phyloP scores from a whole-genome alignment of 2,888 invertebrate species.

The Caenorhabditis japonica region DNA sequence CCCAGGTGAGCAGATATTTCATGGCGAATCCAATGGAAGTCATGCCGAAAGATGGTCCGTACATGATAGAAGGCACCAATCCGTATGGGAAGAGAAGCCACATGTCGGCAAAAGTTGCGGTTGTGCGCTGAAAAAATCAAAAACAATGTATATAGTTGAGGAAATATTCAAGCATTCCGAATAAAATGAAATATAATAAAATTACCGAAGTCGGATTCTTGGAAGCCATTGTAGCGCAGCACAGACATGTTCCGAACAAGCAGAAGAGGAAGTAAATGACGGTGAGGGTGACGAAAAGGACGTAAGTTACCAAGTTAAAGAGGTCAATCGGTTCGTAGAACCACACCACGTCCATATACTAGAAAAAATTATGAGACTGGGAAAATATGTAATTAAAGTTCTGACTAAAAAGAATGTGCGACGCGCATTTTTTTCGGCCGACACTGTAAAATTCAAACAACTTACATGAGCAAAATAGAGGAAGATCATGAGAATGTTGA shows the following conservation, averaged over 20 bases:
- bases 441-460: neutral
- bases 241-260: slow-evolving; percentile 61
- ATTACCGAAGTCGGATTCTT: slow-evolving; percentile 45
- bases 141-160: neutral
- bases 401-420: too few species aligned
- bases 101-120: slow-evolving; percentile 59
- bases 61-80: slow-evolving; percentile 57
- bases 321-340: slow-evolving; percentile 61
- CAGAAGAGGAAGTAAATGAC: slow-evolving; percentile 62
- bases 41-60: slow-evolving; percentile 59
- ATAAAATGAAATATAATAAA: too few species aligned
- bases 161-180: too few species aligned
- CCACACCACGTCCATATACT: slow-evolving; percentile 59
- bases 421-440: neutral
- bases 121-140: slow-evolving; percentile 46
- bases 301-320: slow-evolving; percentile 58
- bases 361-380: too few species aligned
- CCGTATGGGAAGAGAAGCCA: slow-evolving; percentile 61
- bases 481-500: slow-evolving; percentile 57
- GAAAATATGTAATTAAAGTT: too few species aligned
- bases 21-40: slow-evolving; percentile 57
- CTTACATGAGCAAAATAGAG: slow-evolving; percentile 55
- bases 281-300: slow-evolving; percentile 55
- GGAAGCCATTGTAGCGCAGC: slow-evolving; percentile 45
- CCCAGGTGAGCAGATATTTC: slow-evolving; percentile 52